A percentile compares a stretch with the other conserved stretches of the same genome.
These are phyloP conservation scores for Cisticola juncidis DNA, from an alignment of 2,113 vertebrate genomes.

Conservation along the genomic window DNA sequence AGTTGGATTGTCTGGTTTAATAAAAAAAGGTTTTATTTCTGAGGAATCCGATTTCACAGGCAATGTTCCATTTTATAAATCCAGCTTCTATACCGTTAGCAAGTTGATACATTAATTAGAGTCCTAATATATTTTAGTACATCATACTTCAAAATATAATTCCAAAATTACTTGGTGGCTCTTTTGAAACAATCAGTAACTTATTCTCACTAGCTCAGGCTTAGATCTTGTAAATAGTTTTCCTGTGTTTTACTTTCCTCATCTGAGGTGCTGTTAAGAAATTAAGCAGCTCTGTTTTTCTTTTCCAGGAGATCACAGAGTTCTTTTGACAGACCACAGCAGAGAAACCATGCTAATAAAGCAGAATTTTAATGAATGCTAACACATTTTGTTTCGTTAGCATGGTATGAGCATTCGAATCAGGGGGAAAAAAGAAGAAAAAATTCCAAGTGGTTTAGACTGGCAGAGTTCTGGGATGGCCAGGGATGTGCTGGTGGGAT, in stretches of 20 bases:
- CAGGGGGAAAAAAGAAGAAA: rapidly evolving
- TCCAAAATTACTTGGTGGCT: background rate
- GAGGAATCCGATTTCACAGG: background rate
- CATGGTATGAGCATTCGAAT: background rate
- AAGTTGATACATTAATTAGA: background rate
- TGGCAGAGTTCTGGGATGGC: background rate
- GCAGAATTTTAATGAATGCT: background rate
- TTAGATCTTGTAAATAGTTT: background rate
- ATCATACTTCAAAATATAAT: background rate
- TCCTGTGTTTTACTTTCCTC: background rate
- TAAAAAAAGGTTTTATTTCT: background rate
- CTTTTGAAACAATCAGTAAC: background rate
- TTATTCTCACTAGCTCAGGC: background rate
- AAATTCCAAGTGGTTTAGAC: background rate
- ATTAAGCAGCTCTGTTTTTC: background rate
- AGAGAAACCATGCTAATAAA: background rate
- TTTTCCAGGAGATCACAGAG: background rate
- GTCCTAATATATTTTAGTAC: background rate
- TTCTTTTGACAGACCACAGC: background rate
- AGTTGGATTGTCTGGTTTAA: background rate
- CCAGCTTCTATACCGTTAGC: background rate
- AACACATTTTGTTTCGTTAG: background rate
- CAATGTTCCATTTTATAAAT: background rate
- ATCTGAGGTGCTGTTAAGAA: background rate
- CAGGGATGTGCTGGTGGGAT: background rate